Evolutionary conservation across 2,797 vertebrate species (phyloP), one percentile per base, ranked within the genome.

Genomic region (Forpus xanthops): DNA sequence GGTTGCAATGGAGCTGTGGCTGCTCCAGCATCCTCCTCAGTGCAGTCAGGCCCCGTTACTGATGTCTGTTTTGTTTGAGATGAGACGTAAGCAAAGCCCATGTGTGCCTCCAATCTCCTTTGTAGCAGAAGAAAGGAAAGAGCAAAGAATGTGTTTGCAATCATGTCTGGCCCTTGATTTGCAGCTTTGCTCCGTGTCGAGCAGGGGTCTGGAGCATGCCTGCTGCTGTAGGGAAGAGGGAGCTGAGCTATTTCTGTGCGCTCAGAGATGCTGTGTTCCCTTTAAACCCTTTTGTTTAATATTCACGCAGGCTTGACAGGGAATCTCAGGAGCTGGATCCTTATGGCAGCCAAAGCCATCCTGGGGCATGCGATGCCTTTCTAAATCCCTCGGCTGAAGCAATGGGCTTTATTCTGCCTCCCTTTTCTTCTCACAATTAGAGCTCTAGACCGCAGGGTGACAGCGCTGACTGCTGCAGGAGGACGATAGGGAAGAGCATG

Each of bases 211-310:
- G 81, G 74, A 4, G 5, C 27, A 1, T 33, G 23, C 84, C 78
- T 73, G 74, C 47, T 6, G 8, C 70, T 27, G 89, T 9, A n/a
- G 82, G 56, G 39, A 15, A 11, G 62, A 11, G 0, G 75, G 65
- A 68, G 65, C 78, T 1, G 67, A 83, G 96, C 86, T 61, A 5
- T 6, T 72, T 45, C 76, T 9, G 45, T 35, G 50, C 5, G 89
- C 93, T 62, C 92, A 6, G 93, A 76, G 87, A 62, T 62, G 91
- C 47, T 6, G 30, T 71, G 82, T 45, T 91, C 67, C 4, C 72
- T 23, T 84, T 92, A 75, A 93, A 91, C 53, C 85, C 88, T 90
- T 96, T 93, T 66, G 50, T 93, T 93, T 90, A 84, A 77, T 91
- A 92, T 72, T 72, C 73, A 27, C 56, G 21, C 52, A 58, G 64